A percentile compares a stretch with the other conserved stretches of the same genome.
Conservation (phyloP, 2,113 vertebrate genomes). For the Myanophis thanlyinensis region DNA sequence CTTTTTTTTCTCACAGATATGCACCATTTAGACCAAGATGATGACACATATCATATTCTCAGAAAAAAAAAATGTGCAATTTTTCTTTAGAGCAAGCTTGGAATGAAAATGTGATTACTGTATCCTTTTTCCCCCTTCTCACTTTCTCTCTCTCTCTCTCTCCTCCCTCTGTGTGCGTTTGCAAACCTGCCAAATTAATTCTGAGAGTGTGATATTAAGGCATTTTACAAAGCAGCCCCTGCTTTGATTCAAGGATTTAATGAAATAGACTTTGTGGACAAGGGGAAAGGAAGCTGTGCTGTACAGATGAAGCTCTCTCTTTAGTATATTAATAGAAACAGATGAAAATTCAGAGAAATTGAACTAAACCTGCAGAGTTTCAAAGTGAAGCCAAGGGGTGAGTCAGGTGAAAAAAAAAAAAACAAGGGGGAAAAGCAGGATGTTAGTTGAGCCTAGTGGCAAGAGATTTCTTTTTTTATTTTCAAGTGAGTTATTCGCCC, state of each 20-base stretch:
- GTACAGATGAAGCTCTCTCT: not conserved
- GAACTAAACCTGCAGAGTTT: not conserved
- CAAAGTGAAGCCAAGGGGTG: not conserved
- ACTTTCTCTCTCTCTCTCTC: not conserved
- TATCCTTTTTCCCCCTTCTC: not conserved
- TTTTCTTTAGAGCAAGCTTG: slow-evolving; percentile 1
- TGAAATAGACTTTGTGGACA: not conserved
- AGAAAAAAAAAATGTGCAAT: not conserved
- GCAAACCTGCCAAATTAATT: not conserved
- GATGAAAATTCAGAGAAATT: not conserved
- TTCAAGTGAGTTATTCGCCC: not conserved
- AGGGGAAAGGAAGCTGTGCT: not conserved
- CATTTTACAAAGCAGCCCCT: not conserved
- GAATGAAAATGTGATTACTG: not conserved
- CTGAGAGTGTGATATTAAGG: not conserved
- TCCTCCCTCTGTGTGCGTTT: not conserved
- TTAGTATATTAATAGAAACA: not conserved
- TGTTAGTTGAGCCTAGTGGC: not conserved
- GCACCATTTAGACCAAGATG: slow-evolving; percentile 1
- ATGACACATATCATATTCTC: not conserved
- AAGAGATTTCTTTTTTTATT: not conserved
- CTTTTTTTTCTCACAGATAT: slow-evolving; percentile 7
- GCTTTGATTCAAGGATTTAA: not conserved
- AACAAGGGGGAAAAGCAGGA: not conserved
- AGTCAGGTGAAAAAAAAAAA: not conserved